Base-by-base conservation (phyloP, 2,797 vertebrate species). In the Pseudochaenichthys georgianus region DNA sequence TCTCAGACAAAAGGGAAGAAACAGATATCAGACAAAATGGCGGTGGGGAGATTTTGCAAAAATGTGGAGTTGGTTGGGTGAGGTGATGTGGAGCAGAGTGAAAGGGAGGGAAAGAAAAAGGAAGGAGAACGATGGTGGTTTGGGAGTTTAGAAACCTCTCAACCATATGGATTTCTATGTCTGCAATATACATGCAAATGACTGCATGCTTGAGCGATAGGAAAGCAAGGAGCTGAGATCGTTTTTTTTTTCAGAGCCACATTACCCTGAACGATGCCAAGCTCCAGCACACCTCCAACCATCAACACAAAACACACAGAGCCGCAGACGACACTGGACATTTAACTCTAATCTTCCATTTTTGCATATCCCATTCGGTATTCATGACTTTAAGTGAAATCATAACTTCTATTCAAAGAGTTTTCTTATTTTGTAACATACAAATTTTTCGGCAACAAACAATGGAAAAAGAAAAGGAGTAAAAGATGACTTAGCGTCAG, bases 131-230 rank as follows among this genome's bases (percentile, higher is more conserved):
- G 70, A 64, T 46, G 59, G 51, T n/a, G 66, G 52, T 80, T 84
- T 73, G 70, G 74, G 84, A 87, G 69, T 85, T 87, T 68, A 75
- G 87, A 87, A 88, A 85, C 80, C 82, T 73, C 81, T 86, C 86
- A 90, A 84, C 82, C 86, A 82, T 83, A 77, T 87, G 80, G 68
- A 80, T 89, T 87, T 87, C 84, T 90, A 43, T 84, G 80, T 80
- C 78, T 89, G 90, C 86, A 93, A 93, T 92, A 93, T 91, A 89
- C 88, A 93, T 92, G 89, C 90, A 93, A 93, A 93, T 93, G 70
- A 74, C 51, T 17, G 78, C 81, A 89, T 78, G 85, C 90, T 85
- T 88, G 81, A 82, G 82, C 28, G 83, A 91, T 73, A 79, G 83
- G 64, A 83, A 85, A 81, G 89, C 84, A 81, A 84, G 75, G 71